Base-by-base conservation (phyloP, 92 coral and sea anemone genomes). In the Epizoanthus scotinus region DNA sequence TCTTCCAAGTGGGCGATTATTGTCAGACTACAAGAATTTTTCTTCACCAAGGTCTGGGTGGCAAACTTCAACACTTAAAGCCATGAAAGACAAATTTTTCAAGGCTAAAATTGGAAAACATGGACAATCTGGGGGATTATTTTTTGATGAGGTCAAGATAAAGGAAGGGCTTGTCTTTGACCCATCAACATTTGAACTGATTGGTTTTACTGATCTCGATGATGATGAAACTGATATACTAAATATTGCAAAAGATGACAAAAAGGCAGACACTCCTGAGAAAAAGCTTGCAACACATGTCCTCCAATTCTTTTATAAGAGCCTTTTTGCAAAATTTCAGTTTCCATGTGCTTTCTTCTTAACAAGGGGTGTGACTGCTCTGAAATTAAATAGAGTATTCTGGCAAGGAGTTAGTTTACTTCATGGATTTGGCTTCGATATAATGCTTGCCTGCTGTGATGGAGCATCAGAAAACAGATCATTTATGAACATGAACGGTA, bases 401-500 rank as follows among this genome's bases (percentile, higher is more conserved):
- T 85, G 92, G 92, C 89, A 78, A 75, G 86, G 85, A 70, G 89
- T 86, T 38, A 83, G 93, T 78, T 70, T 89, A 61, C 64, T 89
- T 3, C 79, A 89, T 60, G 63, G 87, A 38, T 89, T 44, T 77
- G 85, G 78, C 10, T 89, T 89, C 31, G 47, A 44, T n/a, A 19
- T 81, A 54, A 31, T 89, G 63, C 81, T 82, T 15, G 34, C 86
- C 13, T 78, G 87, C 68, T 89, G 86, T 86, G 93, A 86, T 73
- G 90, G 93, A 9, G 90, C 90, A 49, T 42, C 90, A 22, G 87
- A 78, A 65, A 86, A 89, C 81, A 63, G 86, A 25, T 40, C 90
- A 3, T 83, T 89, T 56, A 77, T 86, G 67, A 49, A 55, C 26
- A 86, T 90, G 82, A 90, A 89, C 71, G 86, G 87, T 18, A 58